Base-by-base conservation (phyloP, 2,888 invertebrate species). In the Apamea anceps region DNA sequence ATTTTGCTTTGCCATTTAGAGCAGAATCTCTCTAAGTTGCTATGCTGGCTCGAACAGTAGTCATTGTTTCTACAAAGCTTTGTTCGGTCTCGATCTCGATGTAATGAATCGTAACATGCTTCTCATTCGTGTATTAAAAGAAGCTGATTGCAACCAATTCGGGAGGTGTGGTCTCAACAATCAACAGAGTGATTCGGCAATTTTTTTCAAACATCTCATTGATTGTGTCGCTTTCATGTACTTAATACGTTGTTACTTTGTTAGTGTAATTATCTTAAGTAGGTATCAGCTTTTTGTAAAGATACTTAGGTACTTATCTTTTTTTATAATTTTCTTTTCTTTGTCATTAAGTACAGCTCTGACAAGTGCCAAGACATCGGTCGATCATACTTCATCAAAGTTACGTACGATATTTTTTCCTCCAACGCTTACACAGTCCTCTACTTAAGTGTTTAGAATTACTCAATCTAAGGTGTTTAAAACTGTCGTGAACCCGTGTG, bases 401-500 rank as follows among this genome's bases (percentile, higher is more conserved):
- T 81, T n/a, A 73, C 54, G 70, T 62, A 54, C n/a, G n/a, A 25
- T 68, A 1, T 68, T 83, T 77, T 84, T 85, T 75, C 62, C 73
- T 42, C 21, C 37, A 70, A 28, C 18, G 32, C 45, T 32, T 65
- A 37, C 18, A 54, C 32, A 67, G 18, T 0, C 32, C 57, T 13
- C 32, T 32, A 32, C 37, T 60, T 75, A 76, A 67, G 48, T 80
- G 37, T 15, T 54, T 72, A 63, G 1, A 65, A 84, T 79, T 82
- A 80, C 78, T 81, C 51, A 77, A 82, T 85, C 71, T 67, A 51
- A 82, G 77, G 74, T 81, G 81, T 79, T 79, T 77, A 70, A 73
- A 84, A 85, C 77, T 82, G 80, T 86, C 85, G 81, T 76, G 81
- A 84, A 80, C 51, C 73, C 54, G 57, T 79, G 67, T 85, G 73